phyloP scores from a whole-genome alignment of 2,888 invertebrate species.

The Fragum whitleyi region DNA sequence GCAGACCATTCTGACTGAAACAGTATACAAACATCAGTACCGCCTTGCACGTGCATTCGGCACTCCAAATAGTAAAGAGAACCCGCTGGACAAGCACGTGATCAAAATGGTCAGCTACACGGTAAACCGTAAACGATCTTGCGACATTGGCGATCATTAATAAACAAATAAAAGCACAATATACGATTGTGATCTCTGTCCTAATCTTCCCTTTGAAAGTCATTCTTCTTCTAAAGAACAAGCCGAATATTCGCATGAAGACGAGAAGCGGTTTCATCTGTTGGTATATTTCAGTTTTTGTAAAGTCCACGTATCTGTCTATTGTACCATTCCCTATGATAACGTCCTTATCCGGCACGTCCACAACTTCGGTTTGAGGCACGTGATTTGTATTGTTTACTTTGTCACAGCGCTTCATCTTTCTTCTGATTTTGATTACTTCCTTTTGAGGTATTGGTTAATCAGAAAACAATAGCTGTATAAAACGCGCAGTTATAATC shows the following conservation, averaged over 20 bases:
- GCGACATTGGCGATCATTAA: constrained; percentile 51
- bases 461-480: too few species aligned
- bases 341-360: neutral
- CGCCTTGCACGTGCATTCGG: constrained; percentile 62
- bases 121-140: constrained; percentile 62
- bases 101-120: constrained; percentile 55
- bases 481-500: too few species aligned
- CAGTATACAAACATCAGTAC: constrained; percentile 52
- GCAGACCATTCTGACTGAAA: constrained; percentile 59
- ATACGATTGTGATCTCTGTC: constrained; percentile 44
- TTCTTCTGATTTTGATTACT: too few species aligned
- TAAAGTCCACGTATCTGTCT: constrained; percentile 32
- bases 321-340: neutral
- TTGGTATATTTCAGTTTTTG: constrained; percentile 44
- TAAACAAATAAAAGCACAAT: constrained; percentile 51
- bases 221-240: constrained; percentile 55
- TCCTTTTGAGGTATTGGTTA: too few species aligned
- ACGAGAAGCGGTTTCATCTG: constrained; percentile 57
- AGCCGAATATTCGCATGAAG: constrained; percentile 60
- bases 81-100: constrained; percentile 70
- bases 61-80: constrained; percentile 66
- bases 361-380: neutral
- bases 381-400: constrained; percentile 3
- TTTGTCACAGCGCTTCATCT: constrained; percentile 8
- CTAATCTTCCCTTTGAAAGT: constrained; percentile 27